Conservation (phyloP, 2,797 vertebrate genomes). For the Chanos chanos region DNA sequence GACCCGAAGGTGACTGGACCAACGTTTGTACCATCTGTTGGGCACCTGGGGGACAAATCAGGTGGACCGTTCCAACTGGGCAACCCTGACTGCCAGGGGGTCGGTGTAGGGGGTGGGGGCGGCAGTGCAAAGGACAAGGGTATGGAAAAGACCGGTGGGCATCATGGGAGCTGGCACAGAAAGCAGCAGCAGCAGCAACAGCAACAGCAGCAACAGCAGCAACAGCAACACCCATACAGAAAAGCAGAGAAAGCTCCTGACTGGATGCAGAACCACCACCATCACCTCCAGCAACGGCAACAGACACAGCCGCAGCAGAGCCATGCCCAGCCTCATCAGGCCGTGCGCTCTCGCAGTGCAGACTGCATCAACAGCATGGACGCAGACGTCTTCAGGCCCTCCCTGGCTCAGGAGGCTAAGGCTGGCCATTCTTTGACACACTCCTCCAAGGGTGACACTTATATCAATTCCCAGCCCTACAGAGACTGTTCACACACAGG, state of each 20-base stretch:
- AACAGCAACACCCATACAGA: conserved; percentile 79
- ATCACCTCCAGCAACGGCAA: conserved; percentile 60
- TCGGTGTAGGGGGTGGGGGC: conserved; percentile 68
- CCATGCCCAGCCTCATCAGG: conserved; percentile 70
- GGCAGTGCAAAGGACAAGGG: conserved; percentile 80
- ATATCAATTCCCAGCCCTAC: conserved; percentile 75
- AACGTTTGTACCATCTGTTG: conserved; percentile 87
- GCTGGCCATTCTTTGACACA: conserved; percentile 76
- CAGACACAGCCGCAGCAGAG: conserved; percentile 59
- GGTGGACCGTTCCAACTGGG: conserved; percentile 81
- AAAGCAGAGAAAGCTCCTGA: conserved; percentile 83
- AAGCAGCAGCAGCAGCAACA: conserved; percentile 68
- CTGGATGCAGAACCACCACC: conserved; percentile 78
- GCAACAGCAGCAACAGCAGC: conserved; percentile 64
- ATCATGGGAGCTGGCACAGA: conserved; percentile 71
- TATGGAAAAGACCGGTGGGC: conserved; percentile 65
- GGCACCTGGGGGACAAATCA: conserved; percentile 81
- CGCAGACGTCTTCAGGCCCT: conserved; percentile 74
- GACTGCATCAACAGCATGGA: conserved; percentile 81
- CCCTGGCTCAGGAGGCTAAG: conserved; percentile 76
- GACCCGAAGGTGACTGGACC: conserved; percentile 85
- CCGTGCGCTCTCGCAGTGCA: conserved; percentile 70
- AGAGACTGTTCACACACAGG: conserved; percentile 85
- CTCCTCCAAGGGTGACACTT: conserved; percentile 67
- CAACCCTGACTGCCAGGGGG: conserved; percentile 78